Percentiles rank a stretch among this genome's conserved stretches.
phyloP scores from a whole-genome alignment of 2,113 vertebrate species.

The Camelus bactrianus region DNA sequence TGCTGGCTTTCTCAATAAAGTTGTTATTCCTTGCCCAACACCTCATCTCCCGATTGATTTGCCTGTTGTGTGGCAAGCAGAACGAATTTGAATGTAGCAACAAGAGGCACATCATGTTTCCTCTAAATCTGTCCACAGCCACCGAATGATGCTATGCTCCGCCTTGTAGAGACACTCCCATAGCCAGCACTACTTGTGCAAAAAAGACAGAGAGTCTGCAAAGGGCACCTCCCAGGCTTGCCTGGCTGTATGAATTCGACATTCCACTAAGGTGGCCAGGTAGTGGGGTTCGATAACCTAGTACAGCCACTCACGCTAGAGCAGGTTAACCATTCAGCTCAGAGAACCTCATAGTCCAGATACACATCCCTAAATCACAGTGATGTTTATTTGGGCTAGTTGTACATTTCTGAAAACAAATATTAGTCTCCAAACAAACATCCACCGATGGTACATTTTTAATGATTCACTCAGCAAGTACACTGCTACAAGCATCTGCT shows the following conservation, averaged over 20 bases:
- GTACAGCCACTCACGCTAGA: background rate
- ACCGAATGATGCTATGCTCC: background rate
- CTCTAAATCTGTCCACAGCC: background rate
- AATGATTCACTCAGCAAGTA: background rate
- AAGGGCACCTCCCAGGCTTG: background rate
- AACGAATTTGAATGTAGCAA: too few relatives aligned
- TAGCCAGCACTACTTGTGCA: background rate
- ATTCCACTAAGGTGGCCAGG: background rate
- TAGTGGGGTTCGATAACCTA: background rate
- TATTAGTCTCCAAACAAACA: background rate
- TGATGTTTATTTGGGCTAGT: background rate
- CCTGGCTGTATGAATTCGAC: background rate
- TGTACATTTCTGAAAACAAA: background rate
- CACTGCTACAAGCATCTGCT: background rate
- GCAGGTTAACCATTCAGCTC: background rate
- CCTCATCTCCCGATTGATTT: too few relatives aligned
- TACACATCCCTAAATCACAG: background rate
- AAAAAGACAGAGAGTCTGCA: background rate
- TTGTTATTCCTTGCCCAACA: background rate
- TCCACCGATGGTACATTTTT: background rate
- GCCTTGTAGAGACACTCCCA: background rate
- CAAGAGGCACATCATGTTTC: background rate
- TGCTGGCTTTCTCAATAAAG: too few relatives aligned
- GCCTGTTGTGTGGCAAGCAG: too few relatives aligned
- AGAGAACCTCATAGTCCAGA: background rate